These are phyloP conservation scores for Heterocephalus glaber DNA, from an alignment of 2,113 vertebrate species.

Conservation along the genomic window DNA sequence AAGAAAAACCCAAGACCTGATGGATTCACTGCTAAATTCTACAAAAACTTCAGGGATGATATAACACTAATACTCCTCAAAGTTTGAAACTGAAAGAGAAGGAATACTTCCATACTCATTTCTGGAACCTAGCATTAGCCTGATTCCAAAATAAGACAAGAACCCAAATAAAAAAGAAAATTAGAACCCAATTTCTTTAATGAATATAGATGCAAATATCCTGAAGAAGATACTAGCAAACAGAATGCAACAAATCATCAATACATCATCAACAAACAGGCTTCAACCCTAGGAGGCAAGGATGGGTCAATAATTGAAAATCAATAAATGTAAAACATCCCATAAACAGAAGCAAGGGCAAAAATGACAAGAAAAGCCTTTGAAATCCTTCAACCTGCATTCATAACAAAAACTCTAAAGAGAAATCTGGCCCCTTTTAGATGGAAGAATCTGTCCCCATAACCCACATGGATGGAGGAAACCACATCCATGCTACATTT, in stretches of 20 bases:
- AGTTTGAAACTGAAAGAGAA: neutral
- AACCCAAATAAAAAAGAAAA: neutral
- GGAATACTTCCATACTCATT: neutral
- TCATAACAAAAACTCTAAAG: neutral
- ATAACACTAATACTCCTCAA: neutral
- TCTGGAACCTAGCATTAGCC: neutral
- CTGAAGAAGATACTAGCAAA: neutral
- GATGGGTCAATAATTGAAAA: neutral
- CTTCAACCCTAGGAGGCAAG: neutral
- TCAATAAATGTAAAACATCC: neutral
- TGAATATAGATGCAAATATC: neutral
- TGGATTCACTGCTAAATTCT: neutral
- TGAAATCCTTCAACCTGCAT: neutral
- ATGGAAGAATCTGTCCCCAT: neutral
- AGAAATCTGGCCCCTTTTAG: neutral
- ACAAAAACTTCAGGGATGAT: neutral
- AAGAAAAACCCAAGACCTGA: neutral
- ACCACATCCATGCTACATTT: neutral
- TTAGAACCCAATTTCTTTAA: neutral
- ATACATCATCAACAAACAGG: neutral
- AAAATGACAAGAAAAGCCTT: neutral
- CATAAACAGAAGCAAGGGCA: neutral
- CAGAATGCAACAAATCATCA: neutral
- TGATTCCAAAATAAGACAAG: neutral
- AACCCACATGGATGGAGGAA: neutral